Base-by-base conservation (phyloP, 2,888 invertebrate genomes). In the Ptychoptera contaminata region DNA sequence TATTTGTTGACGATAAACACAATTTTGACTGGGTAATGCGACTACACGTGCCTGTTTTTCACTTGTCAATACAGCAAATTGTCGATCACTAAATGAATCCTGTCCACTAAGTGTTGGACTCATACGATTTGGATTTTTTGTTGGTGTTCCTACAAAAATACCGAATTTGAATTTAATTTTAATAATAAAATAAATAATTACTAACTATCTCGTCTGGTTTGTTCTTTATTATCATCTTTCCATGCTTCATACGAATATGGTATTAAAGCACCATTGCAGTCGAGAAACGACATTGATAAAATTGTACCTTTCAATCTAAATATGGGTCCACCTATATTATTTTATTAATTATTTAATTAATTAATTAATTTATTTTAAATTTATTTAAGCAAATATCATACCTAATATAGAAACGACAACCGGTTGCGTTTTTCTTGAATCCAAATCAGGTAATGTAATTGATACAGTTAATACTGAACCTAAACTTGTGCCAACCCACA, bases 401-500 rank as follows among this genome's bases (percentile, higher is more conserved):
- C 88, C 86, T 68, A 82, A 86, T 54, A 91, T 84, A 60, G 90
- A 82, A 55, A 92, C 80, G 58, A 83, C 79, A 53, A 90, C 86
- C 44, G 88, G 86, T 62, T 90, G 88, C 52, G 83, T 77, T 61
- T 81, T 79, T 58, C 91, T 71, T 53, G 76, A 74, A 63, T 92
- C 91, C 44, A 79, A 72, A 58, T 83, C 80, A 48, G 83, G 79
- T 54, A 85, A 79, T 62, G 77, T 82, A 61, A 97, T 79, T 65
- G 85, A 79, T 67, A 97, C 80, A 50, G 93, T 91, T 58, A 97
- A 76, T 62, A 94, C 88, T 47, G 96, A 93, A 56, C 98, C 98
- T 57, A 90, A 75, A 66, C 91, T 92, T 54, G 96, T 97, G 57
- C 98, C 97, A 57, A 97, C 82, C 97, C 97, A 98, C 52, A 98